Conservation (phyloP, 1,140 invertebrate genomes). For the Metaphire vulgaris region DNA sequence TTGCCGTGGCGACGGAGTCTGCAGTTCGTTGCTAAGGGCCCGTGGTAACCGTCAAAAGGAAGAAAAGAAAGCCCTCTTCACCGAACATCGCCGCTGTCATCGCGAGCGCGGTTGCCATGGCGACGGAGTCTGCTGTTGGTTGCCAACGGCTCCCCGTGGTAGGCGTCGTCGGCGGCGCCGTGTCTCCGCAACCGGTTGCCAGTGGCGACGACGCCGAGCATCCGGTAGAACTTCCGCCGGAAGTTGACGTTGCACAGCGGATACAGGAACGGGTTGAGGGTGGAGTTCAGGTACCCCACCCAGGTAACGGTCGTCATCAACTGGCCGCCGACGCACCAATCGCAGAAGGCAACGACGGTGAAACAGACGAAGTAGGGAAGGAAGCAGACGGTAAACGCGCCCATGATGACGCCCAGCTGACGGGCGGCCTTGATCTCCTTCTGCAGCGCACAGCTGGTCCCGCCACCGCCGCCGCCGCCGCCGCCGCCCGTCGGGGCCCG, state of each 20-base stretch:
- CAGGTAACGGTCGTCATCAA: slow-evolving; percentile 55
- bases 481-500: background rate
- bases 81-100: background rate
- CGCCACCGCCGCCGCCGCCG: background rate
- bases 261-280: slow-evolving; percentile 58
- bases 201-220: slow-evolving; percentile 39
- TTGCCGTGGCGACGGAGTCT: no score
- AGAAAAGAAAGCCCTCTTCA: no score
- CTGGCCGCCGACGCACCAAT: slow-evolving; percentile 50
- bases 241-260: slow-evolving; percentile 59
- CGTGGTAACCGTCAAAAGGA: no score
- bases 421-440: slow-evolving; percentile 62
- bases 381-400: slow-evolving; percentile 62
- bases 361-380: slow-evolving; percentile 62
- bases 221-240: slow-evolving; percentile 55
- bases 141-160: background rate
- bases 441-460: slow-evolving; percentile 43
- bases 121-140: background rate
- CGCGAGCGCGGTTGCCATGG: background rate
- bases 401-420: slow-evolving; percentile 62
- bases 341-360: slow-evolving; percentile 60
- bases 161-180: background rate
- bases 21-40: no score
- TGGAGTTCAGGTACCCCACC: slow-evolving; percentile 59
- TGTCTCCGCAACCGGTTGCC: background rate